These are phyloP conservation scores for Odontothrips loti DNA, from an alignment of 2,888 invertebrate genomes.

Conservation along the genomic window DNA sequence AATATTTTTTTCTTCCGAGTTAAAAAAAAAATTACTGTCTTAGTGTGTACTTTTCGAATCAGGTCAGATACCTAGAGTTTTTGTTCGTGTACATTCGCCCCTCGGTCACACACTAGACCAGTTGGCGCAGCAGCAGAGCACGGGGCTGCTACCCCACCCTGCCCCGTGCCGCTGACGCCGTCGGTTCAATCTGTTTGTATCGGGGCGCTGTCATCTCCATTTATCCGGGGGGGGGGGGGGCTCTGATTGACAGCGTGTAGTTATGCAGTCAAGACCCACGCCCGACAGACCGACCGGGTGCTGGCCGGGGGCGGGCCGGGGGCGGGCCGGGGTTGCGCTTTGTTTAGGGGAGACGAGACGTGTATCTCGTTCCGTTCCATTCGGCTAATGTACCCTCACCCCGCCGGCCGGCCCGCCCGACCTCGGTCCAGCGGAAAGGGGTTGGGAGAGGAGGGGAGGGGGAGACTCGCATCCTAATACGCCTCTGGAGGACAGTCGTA, in stretches of 20 bases:
- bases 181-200: background rate
- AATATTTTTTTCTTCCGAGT: too few species aligned
- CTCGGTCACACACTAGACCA: too few species aligned
- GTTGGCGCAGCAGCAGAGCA: too few species aligned
- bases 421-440: background rate
- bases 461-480: background rate
- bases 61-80: too few species aligned
- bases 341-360: background rate
- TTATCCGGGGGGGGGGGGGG: too few species aligned
- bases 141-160: background rate
- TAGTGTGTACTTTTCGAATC: too few species aligned
- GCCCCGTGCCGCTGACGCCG: background rate
- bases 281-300: background rate
- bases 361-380: conserved; percentile 6
- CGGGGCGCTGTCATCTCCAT: background rate
- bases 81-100: too few species aligned
- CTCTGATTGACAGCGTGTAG: background rate
- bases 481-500: conserved; percentile 11
- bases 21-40: too few species aligned
- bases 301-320: background rate
- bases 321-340: background rate
- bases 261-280: background rate
- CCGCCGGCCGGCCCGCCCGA: background rate
- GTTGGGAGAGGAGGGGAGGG: background rate
- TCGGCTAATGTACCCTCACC: background rate